A percentile compares a stretch with the other conserved stretches of the same genome.
Evolutionary conservation across 2,888 invertebrate genomes (phyloP).

Genomic region (Resseliella maxima): DNA sequence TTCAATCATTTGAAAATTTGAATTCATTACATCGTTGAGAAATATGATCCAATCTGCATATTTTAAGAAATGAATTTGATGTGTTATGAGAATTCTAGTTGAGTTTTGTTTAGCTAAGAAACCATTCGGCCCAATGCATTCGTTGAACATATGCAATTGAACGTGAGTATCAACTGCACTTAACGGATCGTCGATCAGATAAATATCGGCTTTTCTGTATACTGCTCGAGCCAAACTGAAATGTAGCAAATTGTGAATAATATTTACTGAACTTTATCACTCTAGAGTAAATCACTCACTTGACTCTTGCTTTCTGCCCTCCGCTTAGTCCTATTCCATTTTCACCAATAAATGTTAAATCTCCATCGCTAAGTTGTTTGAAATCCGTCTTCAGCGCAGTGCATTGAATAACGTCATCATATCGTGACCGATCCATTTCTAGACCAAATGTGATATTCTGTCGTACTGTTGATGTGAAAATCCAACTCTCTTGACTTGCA

Average conservation of each 20-base stretch:
- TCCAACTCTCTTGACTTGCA: constrained; percentile 88
- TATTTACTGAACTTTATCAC: background rate
- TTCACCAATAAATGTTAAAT: constrained; percentile 72
- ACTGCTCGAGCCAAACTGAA: constrained; percentile 55
- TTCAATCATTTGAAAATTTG: too few species aligned
- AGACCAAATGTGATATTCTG: constrained; percentile 89
- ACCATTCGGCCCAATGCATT: constrained; percentile 71
- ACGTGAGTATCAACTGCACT: constrained; percentile 81
- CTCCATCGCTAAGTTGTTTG: constrained; percentile 69
- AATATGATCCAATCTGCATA: constrained; percentile 71
- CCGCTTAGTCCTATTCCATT: constrained; percentile 73
- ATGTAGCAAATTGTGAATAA: background rate
- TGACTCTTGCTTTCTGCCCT: constrained; percentile 76
- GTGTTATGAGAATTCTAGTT: constrained; percentile 79
- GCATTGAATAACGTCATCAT: constrained; percentile 66
- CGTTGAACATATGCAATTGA: constrained; percentile 76
- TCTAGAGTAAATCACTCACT: constrained; percentile 56
- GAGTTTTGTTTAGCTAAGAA: constrained; percentile 69
- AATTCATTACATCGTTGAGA: constrained; percentile 69
- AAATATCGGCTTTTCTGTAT: constrained; percentile 74
- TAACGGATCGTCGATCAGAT: constrained; percentile 79
- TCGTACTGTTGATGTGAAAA: constrained; percentile 79
- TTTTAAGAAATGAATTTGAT: constrained; percentile 78
- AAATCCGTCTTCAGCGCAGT: constrained; percentile 69
- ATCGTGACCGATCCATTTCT: constrained; percentile 63